Base-by-base conservation (phyloP, 2,888 invertebrate species). In the Sphecodes monilicornis region DNA sequence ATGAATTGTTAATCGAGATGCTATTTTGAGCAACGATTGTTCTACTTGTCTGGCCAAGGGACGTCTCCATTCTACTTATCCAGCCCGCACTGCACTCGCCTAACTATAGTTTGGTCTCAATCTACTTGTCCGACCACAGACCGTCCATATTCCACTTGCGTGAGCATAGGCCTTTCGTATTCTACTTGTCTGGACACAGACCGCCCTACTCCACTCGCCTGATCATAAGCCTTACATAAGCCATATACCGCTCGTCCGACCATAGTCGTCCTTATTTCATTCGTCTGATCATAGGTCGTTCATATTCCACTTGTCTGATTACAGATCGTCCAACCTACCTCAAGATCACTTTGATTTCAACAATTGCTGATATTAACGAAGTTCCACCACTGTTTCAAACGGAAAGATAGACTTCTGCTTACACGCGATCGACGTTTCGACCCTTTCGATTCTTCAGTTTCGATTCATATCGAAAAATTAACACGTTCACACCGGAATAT, bases 131-230 rank as follows among this genome's bases (percentile, higher is more conserved):
- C 13, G 57, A 57, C 16, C 57, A 57, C 29, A 57, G 26, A 13
- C 26, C 57, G 57, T 57, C 16, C 57, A n/a, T 57, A 57, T 57
- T 57, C 57, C 57, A 29, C 26, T 57, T 6, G 57, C 57, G 57
- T 57, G 57, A 57, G 57, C 26, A 57, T 57, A 57, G 57, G 57
- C 57, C 26, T 57, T 57, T 26, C 57, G 57, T 57, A 57, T 57
- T 57, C 57, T 57, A 57, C 57, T 57, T 57, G 57, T 57, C 57
- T 5, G 26, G 16, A 13, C 57, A 29, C 11, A 57, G 57, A 5
- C 57, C 57, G 57, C 5, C 26, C 57, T 26, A 26, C 26, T 57
- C 57, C 57, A 26, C 57, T 57, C 1, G 57, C 57, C 26, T 16
- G 57, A 57, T 57, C 57, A 26, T 26, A 16, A 57, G 26, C 57